Evolutionary conservation across 2,797 vertebrate species (phyloP), one percentile per base, ranked within the genome.

Genomic region (Neosalanx taihuensis): DNA sequence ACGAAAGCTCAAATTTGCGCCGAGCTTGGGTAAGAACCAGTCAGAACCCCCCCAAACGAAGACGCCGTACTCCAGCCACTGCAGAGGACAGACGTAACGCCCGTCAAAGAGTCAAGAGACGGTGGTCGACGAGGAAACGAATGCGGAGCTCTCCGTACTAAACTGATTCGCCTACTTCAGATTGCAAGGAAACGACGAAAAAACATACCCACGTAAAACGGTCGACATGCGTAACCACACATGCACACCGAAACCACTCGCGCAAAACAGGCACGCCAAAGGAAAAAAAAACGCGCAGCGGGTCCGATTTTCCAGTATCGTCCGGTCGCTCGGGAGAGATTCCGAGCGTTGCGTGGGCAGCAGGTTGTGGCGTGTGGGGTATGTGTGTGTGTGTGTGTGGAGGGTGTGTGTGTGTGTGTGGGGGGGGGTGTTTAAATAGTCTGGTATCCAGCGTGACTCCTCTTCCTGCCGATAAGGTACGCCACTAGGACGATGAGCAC

Each of bases 391-490:
- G n/a, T 20, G n/a, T 60, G 3, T 60, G 58, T 26, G 23, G 23
- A 1, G 23, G 23, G 23, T 60, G 60, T 63, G 29, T 63, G 61
- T 35, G 60, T 62, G 57, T 29, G 29, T 31, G 46, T 29, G 59
- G 23, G 51, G 15, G 15, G 15, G 73, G 59, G 70, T 29, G 0
- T 64, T 95, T 93, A 99, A 85, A 99, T 99, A 56, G 97, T 98
- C 89, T 99, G 98, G 89, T 99, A 99, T 85, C 98, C 97, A 41
- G 97, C 97, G 1, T 98, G 97, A 87, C 97, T 98, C 86, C 95
- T 94, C 93, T 95, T 98, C 75, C 96, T 93, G 83, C 98, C 97
- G 73, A 99, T 95, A 77, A 99, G 93, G 88, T 99, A 99, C 4
- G 97, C 97, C 33, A 99, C 90, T 84, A 99, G 92, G 59, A 98